These are phyloP conservation scores for Corvus hawaiiensis DNA, from an alignment of 2,113 vertebrate genomes.

Conservation along the genomic window DNA sequence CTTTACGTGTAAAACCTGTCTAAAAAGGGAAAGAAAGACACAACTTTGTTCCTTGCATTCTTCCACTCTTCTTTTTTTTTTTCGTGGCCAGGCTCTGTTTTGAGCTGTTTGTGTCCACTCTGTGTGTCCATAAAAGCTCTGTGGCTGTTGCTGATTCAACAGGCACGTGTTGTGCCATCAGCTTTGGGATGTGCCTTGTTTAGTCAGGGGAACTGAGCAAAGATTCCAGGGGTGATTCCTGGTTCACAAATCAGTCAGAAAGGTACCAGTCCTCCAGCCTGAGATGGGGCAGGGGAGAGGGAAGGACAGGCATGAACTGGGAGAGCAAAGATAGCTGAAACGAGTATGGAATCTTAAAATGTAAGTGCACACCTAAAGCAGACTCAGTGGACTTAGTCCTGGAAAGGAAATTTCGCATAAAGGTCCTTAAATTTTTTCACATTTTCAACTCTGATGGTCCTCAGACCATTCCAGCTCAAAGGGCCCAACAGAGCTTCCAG, in stretches of 20 bases:
- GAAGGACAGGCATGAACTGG: not conserved
- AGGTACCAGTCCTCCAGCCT: not conserved
- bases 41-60: not conserved
- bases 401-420: not conserved
- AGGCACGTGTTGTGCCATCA: not conserved
- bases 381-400: not conserved
- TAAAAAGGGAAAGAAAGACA: not conserved
- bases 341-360: not conserved
- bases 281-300: not conserved
- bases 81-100: not conserved
- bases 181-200: not conserved
- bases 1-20: fast-evolving
- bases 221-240: not conserved
- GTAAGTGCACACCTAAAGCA: not conserved
- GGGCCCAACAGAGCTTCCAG: not conserved
- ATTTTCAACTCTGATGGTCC: not conserved
- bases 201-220: not conserved
- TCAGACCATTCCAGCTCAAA: not conserved
- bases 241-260: not conserved
- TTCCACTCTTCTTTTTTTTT: not conserved
- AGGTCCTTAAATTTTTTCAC: too few relatives aligned
- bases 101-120: not conserved
- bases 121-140: not conserved
- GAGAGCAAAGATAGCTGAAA: not conserved
- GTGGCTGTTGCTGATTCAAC: not conserved